Percentiles rank a stretch among this genome's conserved stretches.
Evolutionary conservation across 2,888 invertebrate species (phyloP).

Genomic region (Helicoverpa assulta): DNA sequence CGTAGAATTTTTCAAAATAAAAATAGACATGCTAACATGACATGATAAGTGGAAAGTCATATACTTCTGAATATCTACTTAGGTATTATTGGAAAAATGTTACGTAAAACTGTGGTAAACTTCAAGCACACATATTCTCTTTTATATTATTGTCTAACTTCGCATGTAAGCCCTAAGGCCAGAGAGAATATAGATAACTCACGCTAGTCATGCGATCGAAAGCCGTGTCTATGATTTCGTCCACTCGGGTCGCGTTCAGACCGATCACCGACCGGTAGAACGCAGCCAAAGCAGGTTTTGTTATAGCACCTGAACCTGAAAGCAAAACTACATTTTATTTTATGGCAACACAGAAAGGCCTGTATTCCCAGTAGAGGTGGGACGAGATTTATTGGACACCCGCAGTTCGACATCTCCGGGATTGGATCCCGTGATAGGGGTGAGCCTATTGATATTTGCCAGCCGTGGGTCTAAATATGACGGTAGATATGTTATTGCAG

Average conservation of each 20-base stretch:
- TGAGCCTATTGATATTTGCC: conserved; percentile 50
- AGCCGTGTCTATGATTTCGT: conserved; percentile 92
- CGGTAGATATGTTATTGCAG: background rate
- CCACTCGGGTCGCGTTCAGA: conserved; percentile 90
- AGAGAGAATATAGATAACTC: conserved; percentile 72
- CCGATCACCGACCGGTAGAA: conserved; percentile 94
- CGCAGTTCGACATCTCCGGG: conserved; percentile 37
- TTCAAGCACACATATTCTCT: background rate
- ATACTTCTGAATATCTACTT: too few relatives aligned
- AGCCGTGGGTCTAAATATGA: conserved; percentile 44
- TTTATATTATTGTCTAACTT: background rate
- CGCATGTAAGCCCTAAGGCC: background rate
- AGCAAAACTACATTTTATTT: conserved; percentile 36
- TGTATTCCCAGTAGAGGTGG: conserved; percentile 41
- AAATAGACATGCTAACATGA: too few relatives aligned
- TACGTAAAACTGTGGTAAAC: conserved; percentile 1
- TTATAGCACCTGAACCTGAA: conserved; percentile 92
- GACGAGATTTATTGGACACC: conserved; percentile 43
- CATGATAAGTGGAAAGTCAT: too few relatives aligned
- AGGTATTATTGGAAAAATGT: background rate
- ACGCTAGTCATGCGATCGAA: conserved; percentile 94
- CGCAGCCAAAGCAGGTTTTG: conserved; percentile 91
- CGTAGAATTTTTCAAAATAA: too few relatives aligned
- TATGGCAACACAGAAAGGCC: conserved; percentile 35
- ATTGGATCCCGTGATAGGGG: conserved; percentile 47